Evolutionary conservation across 2,888 invertebrate species (phyloP).

Genomic region (Exephanes ischioxanthus): DNA sequence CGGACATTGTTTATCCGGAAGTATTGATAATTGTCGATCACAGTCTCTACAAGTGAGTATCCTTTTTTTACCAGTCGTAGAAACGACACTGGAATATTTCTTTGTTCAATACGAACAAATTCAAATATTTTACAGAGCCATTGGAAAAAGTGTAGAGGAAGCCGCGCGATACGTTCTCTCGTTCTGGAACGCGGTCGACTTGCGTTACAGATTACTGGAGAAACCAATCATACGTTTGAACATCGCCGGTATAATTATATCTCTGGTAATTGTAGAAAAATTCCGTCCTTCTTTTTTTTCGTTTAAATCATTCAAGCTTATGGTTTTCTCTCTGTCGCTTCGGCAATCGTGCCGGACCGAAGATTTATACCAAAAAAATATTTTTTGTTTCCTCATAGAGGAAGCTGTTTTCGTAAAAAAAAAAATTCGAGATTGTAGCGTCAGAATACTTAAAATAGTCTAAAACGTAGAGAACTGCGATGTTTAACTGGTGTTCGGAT

Average conservation of each 20-base stretch:
- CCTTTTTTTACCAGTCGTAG: not conserved
- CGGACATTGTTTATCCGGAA: conserved; percentile 77
- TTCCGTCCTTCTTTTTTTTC: not conserved
- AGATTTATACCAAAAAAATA: conserved; percentile 32
- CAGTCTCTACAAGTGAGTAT: conserved; percentile 69
- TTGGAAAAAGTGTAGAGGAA: conserved; percentile 70
- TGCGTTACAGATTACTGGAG: conserved; percentile 76
- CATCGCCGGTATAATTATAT: conserved; percentile 77
- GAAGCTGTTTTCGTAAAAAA: no score
- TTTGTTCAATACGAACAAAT: not conserved
- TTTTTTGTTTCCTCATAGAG: not conserved
- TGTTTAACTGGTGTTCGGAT: no score
- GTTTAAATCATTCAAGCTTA: not conserved
- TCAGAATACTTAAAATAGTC: no score
- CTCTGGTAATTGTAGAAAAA: conserved; percentile 68
- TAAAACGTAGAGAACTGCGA: no score
- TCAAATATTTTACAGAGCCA: conserved; percentile 68
- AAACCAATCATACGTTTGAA: conserved; percentile 78
- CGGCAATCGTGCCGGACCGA: not conserved
- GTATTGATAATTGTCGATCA: conserved; percentile 78
- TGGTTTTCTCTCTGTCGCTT: not conserved
- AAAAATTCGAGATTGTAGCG: no score
- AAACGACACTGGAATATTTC: not conserved
- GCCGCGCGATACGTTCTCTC: conserved; percentile 76
- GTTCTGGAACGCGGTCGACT: conserved; percentile 81